Conservation (phyloP, 2,113 vertebrate species). For the Sus scrofa region DNA sequence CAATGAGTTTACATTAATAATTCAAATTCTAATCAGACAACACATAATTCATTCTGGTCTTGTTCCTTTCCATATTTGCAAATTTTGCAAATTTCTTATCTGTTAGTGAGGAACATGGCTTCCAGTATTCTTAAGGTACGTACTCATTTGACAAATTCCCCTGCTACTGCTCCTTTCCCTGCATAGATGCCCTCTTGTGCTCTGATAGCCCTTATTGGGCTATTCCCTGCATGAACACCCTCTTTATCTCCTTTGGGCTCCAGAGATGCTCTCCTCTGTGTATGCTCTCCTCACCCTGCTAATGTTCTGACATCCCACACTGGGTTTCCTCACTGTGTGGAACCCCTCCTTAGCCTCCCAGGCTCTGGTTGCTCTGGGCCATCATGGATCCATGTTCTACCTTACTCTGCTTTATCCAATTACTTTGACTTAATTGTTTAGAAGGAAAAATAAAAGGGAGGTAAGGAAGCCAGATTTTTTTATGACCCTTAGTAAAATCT, state of each 20-base stretch:
- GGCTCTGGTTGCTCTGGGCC: neutral
- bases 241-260: neutral
- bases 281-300: neutral
- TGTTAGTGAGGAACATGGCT: neutral
- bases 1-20: neutral
- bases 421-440: neutral
- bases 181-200: neutral
- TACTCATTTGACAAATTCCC: neutral
- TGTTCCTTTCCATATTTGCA: neutral
- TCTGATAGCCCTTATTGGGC: fast-evolving
- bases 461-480: neutral
- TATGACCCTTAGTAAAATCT: neutral
- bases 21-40: neutral
- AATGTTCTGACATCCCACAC: neutral
- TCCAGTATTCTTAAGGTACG: neutral
- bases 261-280: fast-evolving
- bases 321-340: neutral
- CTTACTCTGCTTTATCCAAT: neutral
- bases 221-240: neutral
- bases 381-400: too few species aligned
- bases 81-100: neutral
- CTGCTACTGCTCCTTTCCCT: neutral
- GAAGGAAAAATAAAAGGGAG: neutral
- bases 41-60: neutral
- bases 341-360: neutral